Evolutionary conservation across 1,140 invertebrate genomes (phyloP).

Genomic region (Panulirus ornatus): DNA sequence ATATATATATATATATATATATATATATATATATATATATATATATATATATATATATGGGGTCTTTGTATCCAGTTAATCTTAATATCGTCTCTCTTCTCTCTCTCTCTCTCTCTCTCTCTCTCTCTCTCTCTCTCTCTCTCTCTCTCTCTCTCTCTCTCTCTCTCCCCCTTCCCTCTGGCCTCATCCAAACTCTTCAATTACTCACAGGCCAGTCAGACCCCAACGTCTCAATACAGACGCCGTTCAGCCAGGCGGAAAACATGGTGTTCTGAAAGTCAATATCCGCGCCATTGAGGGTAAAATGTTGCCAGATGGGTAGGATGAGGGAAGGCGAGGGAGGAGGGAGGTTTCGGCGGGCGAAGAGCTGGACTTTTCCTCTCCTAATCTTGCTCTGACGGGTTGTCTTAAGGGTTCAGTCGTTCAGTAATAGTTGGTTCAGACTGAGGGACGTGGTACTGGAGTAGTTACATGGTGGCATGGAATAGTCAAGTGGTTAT

Average conservation of each 20-base stretch:
- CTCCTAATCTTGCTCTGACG: too few species aligned
- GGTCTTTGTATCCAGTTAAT: too few species aligned
- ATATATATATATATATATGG: too few species aligned
- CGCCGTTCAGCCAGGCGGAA: constrained; percentile 32
- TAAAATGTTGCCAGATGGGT: neutral
- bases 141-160: neutral
- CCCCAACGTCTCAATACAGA: constrained; percentile 50
- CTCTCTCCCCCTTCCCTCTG: neutral
- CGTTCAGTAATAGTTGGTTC: too few species aligned
- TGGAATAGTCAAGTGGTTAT: too few species aligned
- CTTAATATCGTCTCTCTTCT: neutral
- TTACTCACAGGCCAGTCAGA: constrained; percentile 31
- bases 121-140: neutral
- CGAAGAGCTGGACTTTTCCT: too few species aligned
- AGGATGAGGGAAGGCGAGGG: neutral
- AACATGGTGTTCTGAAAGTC: constrained; percentile 57
- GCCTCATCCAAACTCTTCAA: constrained; percentile 31
- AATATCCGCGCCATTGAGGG: constrained; percentile 59
- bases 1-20: too few species aligned
- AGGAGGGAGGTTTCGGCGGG: too few species aligned
- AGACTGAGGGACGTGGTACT: too few species aligned
- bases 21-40: too few species aligned
- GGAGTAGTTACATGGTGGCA: too few species aligned
- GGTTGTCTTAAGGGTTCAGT: too few species aligned
- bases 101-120: neutral